A percentile compares a stretch with the other conserved stretches of the same genome.
These are phyloP conservation scores for Chlorodrepanis virens DNA, from an alignment of 2,113 vertebrate genomes.

Conservation along the genomic window DNA sequence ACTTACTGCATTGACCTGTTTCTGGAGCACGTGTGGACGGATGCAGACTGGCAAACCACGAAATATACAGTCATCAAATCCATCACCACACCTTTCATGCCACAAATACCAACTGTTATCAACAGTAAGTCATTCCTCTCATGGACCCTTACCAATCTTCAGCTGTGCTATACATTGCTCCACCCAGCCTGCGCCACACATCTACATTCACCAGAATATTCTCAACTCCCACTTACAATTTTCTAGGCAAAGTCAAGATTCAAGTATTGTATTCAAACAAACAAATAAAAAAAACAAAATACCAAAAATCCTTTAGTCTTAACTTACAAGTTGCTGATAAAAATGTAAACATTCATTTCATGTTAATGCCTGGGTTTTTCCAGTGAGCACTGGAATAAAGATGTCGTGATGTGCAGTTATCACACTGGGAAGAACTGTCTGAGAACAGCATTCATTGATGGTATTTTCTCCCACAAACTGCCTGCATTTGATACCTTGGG, in stretches of 20 bases:
- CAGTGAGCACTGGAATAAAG: background rate
- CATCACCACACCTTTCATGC: constrained; percentile 57
- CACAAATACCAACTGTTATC: constrained; percentile 37
- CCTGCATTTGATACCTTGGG: background rate
- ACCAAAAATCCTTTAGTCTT: background rate
- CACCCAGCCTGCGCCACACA: background rate
- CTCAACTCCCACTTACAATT: background rate
- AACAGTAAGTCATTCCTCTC: constrained; percentile 51
- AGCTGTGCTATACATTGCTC: background rate
- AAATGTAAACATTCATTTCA: background rate
- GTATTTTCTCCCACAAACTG: background rate
- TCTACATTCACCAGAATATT: background rate
- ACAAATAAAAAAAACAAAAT: background rate
- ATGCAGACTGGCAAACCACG: constrained; percentile 45
- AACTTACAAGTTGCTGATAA: background rate
- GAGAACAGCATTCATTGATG: background rate
- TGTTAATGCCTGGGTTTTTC: background rate
- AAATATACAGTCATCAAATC: constrained; percentile 59
- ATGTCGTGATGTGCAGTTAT: background rate
- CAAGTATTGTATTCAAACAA: background rate
- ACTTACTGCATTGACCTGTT: constrained; percentile 53
- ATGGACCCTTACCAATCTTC: background rate
- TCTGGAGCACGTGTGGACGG: constrained; percentile 59
- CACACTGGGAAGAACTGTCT: background rate
- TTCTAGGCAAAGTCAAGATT: background rate